These are phyloP conservation scores for Parasteatoda lunata DNA, from an alignment of 2,888 invertebrate genomes.

Conservation along the genomic window DNA sequence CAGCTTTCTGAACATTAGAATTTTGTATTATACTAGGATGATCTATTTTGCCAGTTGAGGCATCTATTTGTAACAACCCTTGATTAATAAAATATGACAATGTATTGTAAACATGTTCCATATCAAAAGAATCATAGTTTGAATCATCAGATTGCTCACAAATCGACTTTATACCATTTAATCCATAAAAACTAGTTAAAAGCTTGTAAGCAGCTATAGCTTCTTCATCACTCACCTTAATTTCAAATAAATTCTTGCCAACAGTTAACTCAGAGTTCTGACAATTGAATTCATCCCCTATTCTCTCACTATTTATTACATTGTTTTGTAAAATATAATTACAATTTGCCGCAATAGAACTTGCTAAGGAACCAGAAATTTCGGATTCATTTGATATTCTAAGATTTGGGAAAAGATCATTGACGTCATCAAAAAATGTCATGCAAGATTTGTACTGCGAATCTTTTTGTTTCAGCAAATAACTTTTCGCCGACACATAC, in stretches of 20 bases:
- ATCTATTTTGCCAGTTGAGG: background rate
- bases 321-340: background rate
- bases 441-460: constrained; percentile 17
- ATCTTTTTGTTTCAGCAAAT: constrained; percentile 18
- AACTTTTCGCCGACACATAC: constrained; percentile 11
- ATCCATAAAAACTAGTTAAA: background rate
- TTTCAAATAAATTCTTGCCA: background rate
- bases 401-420: constrained; percentile 36
- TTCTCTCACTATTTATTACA: background rate
- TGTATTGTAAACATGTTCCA: background rate
- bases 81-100: constrained; percentile 1
- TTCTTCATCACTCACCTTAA: background rate
- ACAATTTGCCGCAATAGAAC: background rate
- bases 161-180: background rate
- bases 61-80: background rate
- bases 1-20: background rate
- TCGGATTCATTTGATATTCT: constrained; percentile 3
- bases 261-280: background rate
- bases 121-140: background rate
- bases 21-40: background rate
- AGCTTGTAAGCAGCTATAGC: background rate
- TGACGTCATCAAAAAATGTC: constrained; percentile 26
- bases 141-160: background rate
- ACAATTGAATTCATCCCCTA: background rate
- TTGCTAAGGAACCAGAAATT: background rate